Evolutionary conservation across 2,797 vertebrate genomes (phyloP), one percentile per base, ranked within the genome.

Genomic region (Cirrhinus mrigala): DNA sequence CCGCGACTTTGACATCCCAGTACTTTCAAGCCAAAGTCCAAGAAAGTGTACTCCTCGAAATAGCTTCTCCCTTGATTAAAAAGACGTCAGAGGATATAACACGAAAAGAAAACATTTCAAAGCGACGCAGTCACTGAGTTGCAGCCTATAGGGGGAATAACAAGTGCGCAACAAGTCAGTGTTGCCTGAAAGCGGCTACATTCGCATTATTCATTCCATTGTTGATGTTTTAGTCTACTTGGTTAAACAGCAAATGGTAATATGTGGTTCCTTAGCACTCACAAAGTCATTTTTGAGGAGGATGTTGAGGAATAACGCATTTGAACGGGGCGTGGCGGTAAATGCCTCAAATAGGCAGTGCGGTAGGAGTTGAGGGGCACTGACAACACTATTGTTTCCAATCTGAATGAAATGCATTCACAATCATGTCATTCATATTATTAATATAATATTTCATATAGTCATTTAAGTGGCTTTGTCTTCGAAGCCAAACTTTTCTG

Each of bases 131-230:
- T 37, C 56, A 29, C 64, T 8, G 33, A 24, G 60, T 40, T 48
- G 15, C 11, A 44, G n/a, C 71, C 58, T 58, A 60, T 22, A 37
- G 81, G 56, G 62, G 75, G 76, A 91, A 90, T 90, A 86, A 83
- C 83, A 90, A 90, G 89, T 91, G 85, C 90, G 90, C 90, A 91
- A 91, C 90, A 91, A 83, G 71, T 83, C 84, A 52, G 69, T 22
- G 12, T 46, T 56, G 16, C 11, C 64, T 15, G 48, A 60, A 44
- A 79, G 27, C 75, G 37, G 80, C 62, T 27, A 40, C 16, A 16
- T 48, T 62, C 40, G 37, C 80, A 16, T 40, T 29, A n/a, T 78
- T 33, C 69, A 50, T 7, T 73, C 58, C 18, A 33, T 24, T 52
- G 10, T 20, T 27, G 10, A 29, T 52, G 69, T 22, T 74, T 29